phyloP scores from a whole-genome alignment of 2,888 invertebrate species.

The Oscheius myriophilus region DNA sequence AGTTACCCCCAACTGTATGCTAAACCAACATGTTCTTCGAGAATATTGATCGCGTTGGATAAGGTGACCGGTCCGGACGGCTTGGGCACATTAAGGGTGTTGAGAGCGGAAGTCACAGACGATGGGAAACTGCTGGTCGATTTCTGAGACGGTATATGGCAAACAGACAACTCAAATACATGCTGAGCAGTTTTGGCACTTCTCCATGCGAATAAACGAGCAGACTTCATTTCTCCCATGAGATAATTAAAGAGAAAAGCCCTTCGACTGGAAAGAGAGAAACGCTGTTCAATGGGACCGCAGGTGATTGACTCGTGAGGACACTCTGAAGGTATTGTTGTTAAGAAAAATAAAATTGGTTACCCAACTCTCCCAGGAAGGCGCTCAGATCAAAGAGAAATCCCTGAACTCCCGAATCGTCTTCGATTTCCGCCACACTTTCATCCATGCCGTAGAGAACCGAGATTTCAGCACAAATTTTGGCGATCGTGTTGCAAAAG shows the following conservation, averaged over 20 bases:
- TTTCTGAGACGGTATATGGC: not conserved
- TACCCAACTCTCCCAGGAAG: conserved; percentile 51
- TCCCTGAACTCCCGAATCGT: conserved; percentile 36
- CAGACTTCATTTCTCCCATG: conserved; percentile 37
- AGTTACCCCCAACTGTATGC: not conserved
- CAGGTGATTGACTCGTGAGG: conserved; percentile 49
- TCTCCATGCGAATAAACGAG: conserved; percentile 31
- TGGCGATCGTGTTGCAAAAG: conserved; percentile 26
- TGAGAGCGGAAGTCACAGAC: not conserved
- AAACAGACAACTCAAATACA: not conserved
- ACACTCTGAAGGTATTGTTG: conserved; percentile 51
- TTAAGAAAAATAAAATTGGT: not conserved
- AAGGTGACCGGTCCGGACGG: not conserved
- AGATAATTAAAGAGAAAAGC: conserved; percentile 38
- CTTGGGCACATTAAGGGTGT: conserved; percentile 9
- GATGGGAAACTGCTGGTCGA: not conserved
- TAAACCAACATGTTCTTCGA: conserved; percentile 2
- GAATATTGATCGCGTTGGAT: not conserved
- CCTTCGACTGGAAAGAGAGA: conserved; percentile 27
- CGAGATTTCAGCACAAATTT: conserved; percentile 41
- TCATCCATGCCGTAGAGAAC: conserved; percentile 44
- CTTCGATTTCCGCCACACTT: conserved; percentile 27
- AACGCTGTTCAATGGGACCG: conserved; percentile 41
- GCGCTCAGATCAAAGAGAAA: conserved; percentile 56
- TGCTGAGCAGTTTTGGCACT: conserved; percentile 22